These are phyloP conservation scores for Bombus waltoni DNA, from an alignment of 1,140 invertebrate species.

Conservation along the genomic window DNA sequence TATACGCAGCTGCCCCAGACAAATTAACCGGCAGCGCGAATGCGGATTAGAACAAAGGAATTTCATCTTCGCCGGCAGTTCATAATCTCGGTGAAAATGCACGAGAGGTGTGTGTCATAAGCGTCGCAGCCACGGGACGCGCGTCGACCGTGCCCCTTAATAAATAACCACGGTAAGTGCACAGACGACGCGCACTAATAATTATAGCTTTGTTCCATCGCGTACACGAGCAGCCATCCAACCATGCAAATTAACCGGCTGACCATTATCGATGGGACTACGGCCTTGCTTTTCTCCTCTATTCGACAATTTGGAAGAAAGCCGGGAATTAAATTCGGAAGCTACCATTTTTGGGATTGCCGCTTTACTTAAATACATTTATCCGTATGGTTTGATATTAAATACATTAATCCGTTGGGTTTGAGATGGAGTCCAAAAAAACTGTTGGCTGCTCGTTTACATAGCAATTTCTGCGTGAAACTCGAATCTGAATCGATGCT, in stretches of 20 bases:
- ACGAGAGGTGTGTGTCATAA: constrained; percentile 34
- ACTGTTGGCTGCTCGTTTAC: not conserved
- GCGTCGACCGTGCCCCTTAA: constrained; percentile 66
- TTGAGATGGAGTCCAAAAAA: too few species aligned
- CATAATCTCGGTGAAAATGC: constrained; percentile 67
- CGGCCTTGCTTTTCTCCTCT: constrained; percentile 20
- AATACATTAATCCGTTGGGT: not conserved
- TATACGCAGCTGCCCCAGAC: constrained; percentile 65
- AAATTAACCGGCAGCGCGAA: constrained; percentile 73
- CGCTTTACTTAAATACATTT: not conserved
- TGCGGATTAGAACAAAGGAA: constrained; percentile 74
- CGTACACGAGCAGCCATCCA: constrained; percentile 62
- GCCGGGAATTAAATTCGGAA: constrained; percentile 30
- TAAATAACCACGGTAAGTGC: constrained; percentile 77
- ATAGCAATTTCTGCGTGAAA: not conserved
- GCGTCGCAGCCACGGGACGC: constrained; percentile 16
- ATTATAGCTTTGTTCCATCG: constrained; percentile 80
- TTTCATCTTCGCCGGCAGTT: constrained; percentile 74
- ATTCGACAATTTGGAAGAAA: constrained; percentile 30
- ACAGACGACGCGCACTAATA: constrained; percentile 82
- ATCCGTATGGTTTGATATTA: not conserved
- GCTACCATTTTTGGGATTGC: too few species aligned
- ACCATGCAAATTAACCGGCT: constrained; percentile 75
- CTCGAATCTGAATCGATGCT: not conserved
- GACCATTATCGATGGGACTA: constrained; percentile 39